Base-by-base conservation (phyloP, 2,888 invertebrate species). In the Augiades crinisus region DNA sequence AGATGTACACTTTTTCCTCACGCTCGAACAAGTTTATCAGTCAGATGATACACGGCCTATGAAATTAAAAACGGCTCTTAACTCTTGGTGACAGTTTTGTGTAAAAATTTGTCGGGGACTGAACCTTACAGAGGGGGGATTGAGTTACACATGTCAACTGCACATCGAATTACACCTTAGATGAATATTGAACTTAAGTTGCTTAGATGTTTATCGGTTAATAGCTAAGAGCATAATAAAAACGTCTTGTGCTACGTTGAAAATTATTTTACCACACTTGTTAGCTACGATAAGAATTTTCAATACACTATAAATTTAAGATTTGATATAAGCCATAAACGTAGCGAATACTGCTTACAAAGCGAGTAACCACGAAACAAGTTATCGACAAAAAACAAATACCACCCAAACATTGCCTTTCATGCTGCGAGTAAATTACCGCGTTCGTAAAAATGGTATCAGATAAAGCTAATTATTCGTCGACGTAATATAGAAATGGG, bases 381-480 rank as follows among this genome's bases (percentile, higher is more conserved):
- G 57, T 52, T 50, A 41, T 47, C 58, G 57, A 64, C 59, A 59
- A 63, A 62, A 59, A 55, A 21, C 61, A 53, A 61, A 64, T 64
- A 56, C 66, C 67, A 70, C 64, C 63, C 65, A 67, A 72, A 74
- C 68, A 74, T 67, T 60, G 66, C 62, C 67, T 78, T 75, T 75
- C 76, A 78, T 78, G 76, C 69, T 73, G 67, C 75, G 72, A 72
- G 72, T 78, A 80, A 75, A 76, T 79, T 75, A 80, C 72, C 64
- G 67, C 72, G 77, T 81, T 78, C 70, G 65, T 79, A 74, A 78
- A 81, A 78, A 74, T 71, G 60, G 69, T 82, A 78, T 79, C 77
- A 67, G 83, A 84, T 82, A 77, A 79, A 75, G 68, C 72, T 80
- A 81, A 83, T 82, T 82, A 86, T 81, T 79, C 78, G 69, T 75